Conservation (phyloP, 2,888 invertebrate genomes). For the Platypus cylindrus region DNA sequence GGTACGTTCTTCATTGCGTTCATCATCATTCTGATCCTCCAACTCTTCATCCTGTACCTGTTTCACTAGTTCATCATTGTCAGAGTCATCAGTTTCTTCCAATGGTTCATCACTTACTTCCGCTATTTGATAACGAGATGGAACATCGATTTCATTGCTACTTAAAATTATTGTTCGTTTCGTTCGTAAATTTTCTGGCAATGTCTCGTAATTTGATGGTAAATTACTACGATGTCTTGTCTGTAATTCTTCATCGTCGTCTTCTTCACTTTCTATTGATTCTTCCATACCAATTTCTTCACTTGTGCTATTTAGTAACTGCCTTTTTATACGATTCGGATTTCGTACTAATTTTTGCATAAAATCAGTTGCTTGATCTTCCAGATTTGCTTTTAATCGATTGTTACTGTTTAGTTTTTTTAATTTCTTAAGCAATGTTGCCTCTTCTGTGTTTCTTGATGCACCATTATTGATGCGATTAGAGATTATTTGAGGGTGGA, state of each 20-base stretch:
- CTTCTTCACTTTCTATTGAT: neutral
- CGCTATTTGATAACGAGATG: slow-evolving; percentile 18
- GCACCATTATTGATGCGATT: too few relatives aligned
- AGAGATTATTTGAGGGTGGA: too few relatives aligned
- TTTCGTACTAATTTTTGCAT: slow-evolving; percentile 6
- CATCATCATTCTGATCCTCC: slow-evolving; percentile 4
- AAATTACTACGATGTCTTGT: neutral
- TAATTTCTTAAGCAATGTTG: slow-evolving; percentile 19
- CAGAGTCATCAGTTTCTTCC: too few relatives aligned
- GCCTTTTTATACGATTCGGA: neutral
- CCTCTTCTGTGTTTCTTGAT: slow-evolving; percentile 8
- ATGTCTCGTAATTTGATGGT: slow-evolving; percentile 2
- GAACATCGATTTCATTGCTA: slow-evolving; percentile 18
- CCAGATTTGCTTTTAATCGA: slow-evolving; percentile 8
- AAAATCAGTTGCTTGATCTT: slow-evolving; percentile 13
- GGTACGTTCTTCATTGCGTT: slow-evolving; percentile 6
- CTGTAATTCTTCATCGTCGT: neutral
- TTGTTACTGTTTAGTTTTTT: slow-evolving; percentile 19
- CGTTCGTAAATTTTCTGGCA: too few relatives aligned
- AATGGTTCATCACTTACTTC: slow-evolving; percentile 11
- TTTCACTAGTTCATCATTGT: slow-evolving; percentile 7
- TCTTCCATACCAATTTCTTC: slow-evolving; percentile 1
- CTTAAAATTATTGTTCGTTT: slow-evolving; percentile 19
- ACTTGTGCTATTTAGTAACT: neutral
- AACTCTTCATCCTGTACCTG: slow-evolving; percentile 4